Evolutionary conservation across 1,140 invertebrate genomes (phyloP), one percentile per base, ranked within the genome.

Genomic region (Leptoteleia sp.): DNA sequence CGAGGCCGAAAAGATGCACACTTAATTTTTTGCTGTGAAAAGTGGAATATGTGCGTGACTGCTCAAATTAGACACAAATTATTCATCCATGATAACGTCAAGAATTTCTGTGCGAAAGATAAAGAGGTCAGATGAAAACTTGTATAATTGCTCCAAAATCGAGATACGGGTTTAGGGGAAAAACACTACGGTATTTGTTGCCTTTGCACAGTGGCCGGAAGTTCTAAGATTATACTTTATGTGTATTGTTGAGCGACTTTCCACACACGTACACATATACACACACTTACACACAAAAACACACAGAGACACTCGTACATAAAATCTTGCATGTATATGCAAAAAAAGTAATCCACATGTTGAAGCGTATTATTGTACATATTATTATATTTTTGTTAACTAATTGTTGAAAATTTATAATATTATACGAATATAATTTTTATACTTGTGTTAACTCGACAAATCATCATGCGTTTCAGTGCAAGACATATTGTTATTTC

Each of bases 141-240:
- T 40, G 47, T 48, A 52, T 40, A 29, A 78, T 47, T 68, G 67
- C 62, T 65, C 42, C 33, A 37, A 62, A 72, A 61, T 59, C 38
- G 45, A 59, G 48, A 65, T 27, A 71, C 40, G 42, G 59, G 33
- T 45, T 73, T 68, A 64, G 42, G 76, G 59, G 70, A 29, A 52
- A 22, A 65, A 61, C 43, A 55, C 22, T 61, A 72, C 52, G 67
- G 65, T 72, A 80, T 72, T 76, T 76, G 65, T 80, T 55, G 62
- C 78, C 78, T 72, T 72, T 80, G 71, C 78, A 80, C 78, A 76
- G 72, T 80, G 61, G 71, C 72, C 78, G 78, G 78, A 76, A 80
- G 29, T 47, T 68, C 9, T 43, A 71, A 76, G 54, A 52, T 80
- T 72, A 67, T 67, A 43, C 59, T 59, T 65, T 71, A 59, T 64